Base-by-base conservation (phyloP, 2,888 invertebrate genomes). In the Lampropteryx suffumata region DNA sequence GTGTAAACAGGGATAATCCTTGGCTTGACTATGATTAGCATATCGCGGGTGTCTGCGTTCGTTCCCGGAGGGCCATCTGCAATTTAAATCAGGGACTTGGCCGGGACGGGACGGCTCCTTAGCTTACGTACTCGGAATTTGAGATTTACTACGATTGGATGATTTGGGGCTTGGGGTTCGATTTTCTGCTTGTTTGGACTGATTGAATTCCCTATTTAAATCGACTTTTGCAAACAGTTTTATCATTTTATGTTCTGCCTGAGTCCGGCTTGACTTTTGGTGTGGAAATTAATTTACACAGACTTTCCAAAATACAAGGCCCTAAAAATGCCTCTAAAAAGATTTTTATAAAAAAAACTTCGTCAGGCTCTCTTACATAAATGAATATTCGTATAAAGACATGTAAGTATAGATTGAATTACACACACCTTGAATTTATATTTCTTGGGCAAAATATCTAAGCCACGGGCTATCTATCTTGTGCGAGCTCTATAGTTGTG, bases 1-100 rank as follows among this genome's bases (percentile, higher is more conserved):
- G 88, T 88, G 89, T 90, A 89, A 89, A 90, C 88, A 88, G 87
- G 88, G 87, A 89, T 90, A 88, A 90, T 90, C 88, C 89, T 84
- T 84, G 76, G 87, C 88, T 89, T 84, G 85, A 76, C 85, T 87
- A 86, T 89, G 86, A 90, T 90, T 90, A 90, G 88, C 89, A 90
- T 90, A 88, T 88, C 89, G 88, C 84, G 84, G 82, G 74, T 84
- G 88, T 88, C 85, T 86, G 82, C 85, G 84, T 79, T 82, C 82
- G 77, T 68, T 74, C 50, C 81, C 81, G 82, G 74, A 74, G 79
- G 81, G 84, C 69, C 79, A 90, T 88, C 88, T 88, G 88, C 89
- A 89, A 89, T 89, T 89, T 87, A 90, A 89, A 90, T 90, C 86
- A 86, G 86, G 81, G 82, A 76, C 82, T 86, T 82, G 86, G 76